Base-by-base conservation (phyloP, 2,888 invertebrate genomes). In the Dioctria rufipes region DNA sequence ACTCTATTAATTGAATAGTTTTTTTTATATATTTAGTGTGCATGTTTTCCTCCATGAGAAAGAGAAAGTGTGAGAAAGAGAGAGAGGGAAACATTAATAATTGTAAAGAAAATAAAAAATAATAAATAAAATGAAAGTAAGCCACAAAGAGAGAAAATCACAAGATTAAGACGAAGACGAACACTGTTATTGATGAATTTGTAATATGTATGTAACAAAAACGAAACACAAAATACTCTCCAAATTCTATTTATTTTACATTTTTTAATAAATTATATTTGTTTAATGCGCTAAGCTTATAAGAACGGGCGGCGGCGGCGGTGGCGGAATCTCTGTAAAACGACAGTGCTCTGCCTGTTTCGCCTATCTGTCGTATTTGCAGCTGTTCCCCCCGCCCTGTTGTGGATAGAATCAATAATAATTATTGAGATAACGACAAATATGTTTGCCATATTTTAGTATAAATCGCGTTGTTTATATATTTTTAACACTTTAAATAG, bases 1-100 rank as follows among this genome's bases (percentile, higher is more conserved):
- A 89, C 83, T 89, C 89, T 80, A 89, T 89, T 84, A 88, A 89
- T 86, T 88, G 87, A 80, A 63, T 42, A 58, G 60, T 58, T 77
- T 77, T 77, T 40, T 63, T 25, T 25, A 39, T 39, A 43, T 63
- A 77, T 77, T 61, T 75, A 75, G 75, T 42, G 43, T 25, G 25
- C 0, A 25, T 25, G 25, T 51, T 73, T 73, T 73, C 25, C 25
- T 58, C 13, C 58, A 54, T 25, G 51, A 25, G 25, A 25, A 25
- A 25, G 25, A 25, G 25, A 25, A 25, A 25, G 25, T 25, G 25
- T 1, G 25, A 25, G 25, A 25, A 25, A 25, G 25, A 25, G 46
- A 46, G 8, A 8, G 5, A 46, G 8, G 8, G 2, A 46, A 46
- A 46, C 8, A 46, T 46, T 46, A 46, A 8, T 46, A 46, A 6